These are phyloP conservation scores for Battus philenor DNA, from an alignment of 1,140 invertebrate species.

Conservation along the genomic window DNA sequence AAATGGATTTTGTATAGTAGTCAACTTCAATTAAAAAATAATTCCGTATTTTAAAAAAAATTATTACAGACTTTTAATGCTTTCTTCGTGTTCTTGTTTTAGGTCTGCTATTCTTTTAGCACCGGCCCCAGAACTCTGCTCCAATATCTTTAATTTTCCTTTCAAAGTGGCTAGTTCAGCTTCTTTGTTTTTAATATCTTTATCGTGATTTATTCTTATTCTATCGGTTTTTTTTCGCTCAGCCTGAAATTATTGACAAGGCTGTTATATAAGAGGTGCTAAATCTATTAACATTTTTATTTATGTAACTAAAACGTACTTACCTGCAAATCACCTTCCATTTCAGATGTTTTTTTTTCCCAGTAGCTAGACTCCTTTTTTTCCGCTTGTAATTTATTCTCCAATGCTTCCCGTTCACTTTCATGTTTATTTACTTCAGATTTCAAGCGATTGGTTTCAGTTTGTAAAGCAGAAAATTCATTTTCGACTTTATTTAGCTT, in stretches of 20 bases:
- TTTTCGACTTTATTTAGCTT: constrained; percentile 55
- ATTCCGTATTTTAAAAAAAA: too few species aligned
- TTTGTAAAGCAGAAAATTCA: constrained; percentile 71
- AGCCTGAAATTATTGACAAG: constrained; percentile 56
- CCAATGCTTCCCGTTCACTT: constrained; percentile 76
- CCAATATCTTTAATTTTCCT: constrained; percentile 79
- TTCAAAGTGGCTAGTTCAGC: constrained; percentile 80
- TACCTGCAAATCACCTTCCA: constrained; percentile 80
- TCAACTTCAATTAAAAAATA: too few species aligned
- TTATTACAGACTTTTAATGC: constrained; percentile 77
- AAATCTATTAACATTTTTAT: neutral
- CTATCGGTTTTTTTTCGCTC: constrained; percentile 80
- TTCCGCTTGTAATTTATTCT: constrained; percentile 76
- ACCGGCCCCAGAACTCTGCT: constrained; percentile 77
- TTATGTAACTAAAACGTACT: constrained; percentile 12
- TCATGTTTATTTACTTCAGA: constrained; percentile 81
- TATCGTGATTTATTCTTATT: constrained; percentile 78
- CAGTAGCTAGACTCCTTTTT: constrained; percentile 77
- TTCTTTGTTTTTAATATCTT: constrained; percentile 80
- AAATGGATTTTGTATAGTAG: constrained; percentile 18
- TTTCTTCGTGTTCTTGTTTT: constrained; percentile 81
- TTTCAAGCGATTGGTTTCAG: constrained; percentile 72
- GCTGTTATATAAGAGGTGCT: constrained; percentile 4
- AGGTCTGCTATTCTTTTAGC: constrained; percentile 81
- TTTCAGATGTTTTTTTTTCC: constrained; percentile 78